These are phyloP conservation scores for Valencia hispanica DNA, from an alignment of 2,797 vertebrate genomes.

Conservation along the genomic window DNA sequence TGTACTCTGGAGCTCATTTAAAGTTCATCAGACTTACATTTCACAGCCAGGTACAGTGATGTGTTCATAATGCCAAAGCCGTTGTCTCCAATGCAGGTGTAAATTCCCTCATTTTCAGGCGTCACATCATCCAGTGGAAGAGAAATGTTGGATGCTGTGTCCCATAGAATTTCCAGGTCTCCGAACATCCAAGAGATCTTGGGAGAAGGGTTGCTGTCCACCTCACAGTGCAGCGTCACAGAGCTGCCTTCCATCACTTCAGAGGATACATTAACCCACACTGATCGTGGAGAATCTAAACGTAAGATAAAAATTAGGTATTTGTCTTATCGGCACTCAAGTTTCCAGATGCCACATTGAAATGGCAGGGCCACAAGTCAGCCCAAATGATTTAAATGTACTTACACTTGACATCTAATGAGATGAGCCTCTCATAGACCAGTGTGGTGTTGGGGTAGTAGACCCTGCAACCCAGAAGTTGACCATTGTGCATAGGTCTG, in stretches of 20 bases:
- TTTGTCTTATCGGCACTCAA: not conserved
- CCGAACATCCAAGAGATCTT: conserved; percentile 87
- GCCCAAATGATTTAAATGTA: conserved; percentile 13
- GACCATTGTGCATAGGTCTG: conserved; percentile 86
- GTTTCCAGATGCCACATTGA: not conserved
- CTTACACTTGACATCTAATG: conserved; percentile 91
- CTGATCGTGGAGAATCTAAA: conserved; percentile 84
- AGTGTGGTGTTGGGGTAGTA: conserved; percentile 86
- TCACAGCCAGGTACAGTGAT: conserved; percentile 87
- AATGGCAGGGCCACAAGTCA: not conserved
- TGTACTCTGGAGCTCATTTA: not conserved
- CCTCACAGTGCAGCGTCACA: conserved; percentile 86
- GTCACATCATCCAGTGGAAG: conserved; percentile 83
- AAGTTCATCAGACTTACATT: conserved; percentile 82
- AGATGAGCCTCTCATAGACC: conserved; percentile 85
- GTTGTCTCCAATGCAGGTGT: conserved; percentile 89
- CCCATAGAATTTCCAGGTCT: conserved; percentile 82
- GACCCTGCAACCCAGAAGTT: conserved; percentile 89
- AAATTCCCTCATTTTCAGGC: conserved; percentile 84
- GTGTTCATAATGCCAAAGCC: conserved; percentile 87
- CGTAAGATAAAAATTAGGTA: not conserved
- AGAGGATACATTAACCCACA: conserved; percentile 88
- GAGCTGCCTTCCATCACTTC: conserved; percentile 90
- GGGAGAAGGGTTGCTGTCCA: conserved; percentile 88
- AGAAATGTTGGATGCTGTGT: conserved; percentile 81